Conservation (phyloP, 2,113 vertebrate genomes). For the Psettodes erumei region DNA sequence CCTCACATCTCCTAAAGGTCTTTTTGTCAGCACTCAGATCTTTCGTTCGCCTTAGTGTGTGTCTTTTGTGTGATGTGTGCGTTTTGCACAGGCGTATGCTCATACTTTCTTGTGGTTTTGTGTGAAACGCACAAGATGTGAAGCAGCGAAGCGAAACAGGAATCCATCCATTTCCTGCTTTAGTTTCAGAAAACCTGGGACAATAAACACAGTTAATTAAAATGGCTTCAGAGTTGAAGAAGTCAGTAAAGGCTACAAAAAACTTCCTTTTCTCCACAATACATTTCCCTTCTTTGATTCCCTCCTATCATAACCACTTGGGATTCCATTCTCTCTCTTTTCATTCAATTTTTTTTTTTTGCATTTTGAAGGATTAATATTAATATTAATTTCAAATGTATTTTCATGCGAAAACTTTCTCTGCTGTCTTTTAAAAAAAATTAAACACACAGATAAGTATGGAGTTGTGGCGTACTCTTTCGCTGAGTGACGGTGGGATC, state of each 20-base stretch:
- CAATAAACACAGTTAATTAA: slow-evolving; percentile 81
- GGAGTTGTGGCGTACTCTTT: slow-evolving; percentile 38
- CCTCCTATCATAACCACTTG: slow-evolving; percentile 12
- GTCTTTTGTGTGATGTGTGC: slow-evolving; percentile 24
- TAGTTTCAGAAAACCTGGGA: slow-evolving; percentile 71
- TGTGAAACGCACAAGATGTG: slow-evolving; percentile 44
- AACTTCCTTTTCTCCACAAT: slow-evolving; percentile 48
- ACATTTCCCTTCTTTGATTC: slow-evolving; percentile 29
- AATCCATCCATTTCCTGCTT: slow-evolving; percentile 77
- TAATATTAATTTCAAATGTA: background rate
- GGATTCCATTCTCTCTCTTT: background rate
- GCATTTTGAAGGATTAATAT: slow-evolving; percentile 1
- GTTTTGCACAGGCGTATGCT: slow-evolving; percentile 19
- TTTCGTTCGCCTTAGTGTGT: slow-evolving; percentile 32
- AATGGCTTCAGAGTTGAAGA: slow-evolving; percentile 73
- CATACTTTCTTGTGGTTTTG: slow-evolving; percentile 35
- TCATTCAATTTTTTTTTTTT: background rate
- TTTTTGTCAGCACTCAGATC: slow-evolving; percentile 50
- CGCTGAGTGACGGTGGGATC: slow-evolving; percentile 67
- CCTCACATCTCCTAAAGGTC: slow-evolving; percentile 61
- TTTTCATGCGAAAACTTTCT: background rate
- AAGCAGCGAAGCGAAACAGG: slow-evolving; percentile 76
- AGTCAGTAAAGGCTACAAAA: slow-evolving; percentile 56
- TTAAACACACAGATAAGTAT: slow-evolving; percentile 11
- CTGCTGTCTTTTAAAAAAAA: background rate